Base-by-base conservation (phyloP, 2,888 invertebrate genomes). In the Tridacna gigas region DNA sequence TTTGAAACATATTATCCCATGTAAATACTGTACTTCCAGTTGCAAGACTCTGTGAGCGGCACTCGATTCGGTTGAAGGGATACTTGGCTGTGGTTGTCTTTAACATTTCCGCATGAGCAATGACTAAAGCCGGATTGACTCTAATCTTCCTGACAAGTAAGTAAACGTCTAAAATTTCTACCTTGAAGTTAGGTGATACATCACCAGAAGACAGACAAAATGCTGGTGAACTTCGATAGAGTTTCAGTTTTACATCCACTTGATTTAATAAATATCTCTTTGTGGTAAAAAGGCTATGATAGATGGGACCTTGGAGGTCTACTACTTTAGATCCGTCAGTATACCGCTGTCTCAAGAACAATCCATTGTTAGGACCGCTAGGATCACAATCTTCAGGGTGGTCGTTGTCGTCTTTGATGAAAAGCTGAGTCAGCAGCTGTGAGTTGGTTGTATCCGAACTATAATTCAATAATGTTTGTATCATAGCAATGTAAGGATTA, bases 161-260 rank as follows among this genome's bases (percentile, higher is more conserved):
- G 71, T 77, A 74, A 65, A 87, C 74, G 61, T 87, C 84, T 76
- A 51, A 25, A 18, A 84, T 83, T 47, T 80, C 45, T 66, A 87
- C 69, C 80, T 79, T 75, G 66, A 76, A 79, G n/a, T 67, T 73
- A 22, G 86, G 84, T 1, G 18, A 18, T 25, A 15, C 47, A 75
- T 87, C 87, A 63, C 80, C 80, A 18, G 87, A 80, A 25, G 56
- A 80, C 20, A 86, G 56, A 79, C 80, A 86, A 45, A 84, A 86
- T 48, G 81, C 82, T 67, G 83, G 75, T 37, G 81, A 82, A 45
- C 82, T 84, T 48, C 84, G 79, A 77, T 87, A 87, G 83, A n/a
- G n/a, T n/a, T n/a, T n/a, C n/a, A n/a, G n/a, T n/a, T n/a, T n/a
- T n/a, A n/a, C n/a, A n/a, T n/a, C 83, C 5, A 85, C 83, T 79